Conservation (phyloP, 2,113 vertebrate genomes). For the Eonycteris spelaea region DNA sequence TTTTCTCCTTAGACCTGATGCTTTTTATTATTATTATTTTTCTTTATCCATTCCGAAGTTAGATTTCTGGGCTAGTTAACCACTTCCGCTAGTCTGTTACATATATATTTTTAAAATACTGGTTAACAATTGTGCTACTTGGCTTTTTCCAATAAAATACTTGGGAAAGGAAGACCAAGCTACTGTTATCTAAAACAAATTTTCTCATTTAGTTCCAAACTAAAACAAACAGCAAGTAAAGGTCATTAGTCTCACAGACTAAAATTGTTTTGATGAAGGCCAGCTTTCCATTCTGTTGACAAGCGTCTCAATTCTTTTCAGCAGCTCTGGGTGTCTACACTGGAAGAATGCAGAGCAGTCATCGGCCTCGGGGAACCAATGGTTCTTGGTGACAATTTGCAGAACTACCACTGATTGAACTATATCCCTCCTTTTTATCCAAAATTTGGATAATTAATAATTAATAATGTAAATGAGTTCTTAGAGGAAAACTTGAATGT, state of each 20-base stretch:
- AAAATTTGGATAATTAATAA: conserved; percentile 90
- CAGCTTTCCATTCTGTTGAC: conserved; percentile 91
- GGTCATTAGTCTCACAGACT: conserved; percentile 92
- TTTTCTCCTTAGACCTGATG: background rate
- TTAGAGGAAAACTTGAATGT: conserved; percentile 84
- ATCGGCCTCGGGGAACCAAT: conserved; percentile 85
- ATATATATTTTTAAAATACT: background rate
- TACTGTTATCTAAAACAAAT: conserved; percentile 72
- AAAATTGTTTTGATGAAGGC: conserved; percentile 93
- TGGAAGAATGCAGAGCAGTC: conserved; percentile 93
- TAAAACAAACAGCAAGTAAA: conserved; percentile 88
- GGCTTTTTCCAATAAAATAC: conserved; percentile 51
- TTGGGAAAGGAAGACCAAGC: conserved; percentile 55
- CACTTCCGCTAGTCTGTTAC: background rate
- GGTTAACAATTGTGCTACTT: conserved; percentile 27
- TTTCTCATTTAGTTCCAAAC: conserved; percentile 83
- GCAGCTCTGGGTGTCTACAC: conserved; percentile 91
- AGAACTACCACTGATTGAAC: conserved; percentile 74
- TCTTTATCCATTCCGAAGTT: background rate
- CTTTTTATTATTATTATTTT: conserved; percentile 1
- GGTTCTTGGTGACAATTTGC: conserved; percentile 80
- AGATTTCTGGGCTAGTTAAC: conserved; percentile 3
- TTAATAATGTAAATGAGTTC: conserved; percentile 89
- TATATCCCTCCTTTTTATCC: conserved; percentile 61
- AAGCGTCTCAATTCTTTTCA: conserved; percentile 97